phyloP scores from a whole-genome alignment of 1,140 invertebrate genomes.

The Aporrectodea caliginosa region DNA sequence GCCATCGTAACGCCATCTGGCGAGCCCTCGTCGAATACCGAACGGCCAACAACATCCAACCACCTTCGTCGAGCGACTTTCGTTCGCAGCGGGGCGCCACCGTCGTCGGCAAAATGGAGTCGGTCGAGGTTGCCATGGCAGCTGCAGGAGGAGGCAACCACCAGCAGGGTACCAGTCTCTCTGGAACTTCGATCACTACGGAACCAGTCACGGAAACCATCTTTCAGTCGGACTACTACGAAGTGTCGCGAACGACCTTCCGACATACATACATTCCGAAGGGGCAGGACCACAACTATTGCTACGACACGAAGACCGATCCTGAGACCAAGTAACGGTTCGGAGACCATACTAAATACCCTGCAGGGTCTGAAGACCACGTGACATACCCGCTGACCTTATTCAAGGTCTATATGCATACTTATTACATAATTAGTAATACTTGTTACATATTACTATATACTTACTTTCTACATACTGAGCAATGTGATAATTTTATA shows the following conservation, averaged over 20 bases:
- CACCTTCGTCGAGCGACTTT: not conserved
- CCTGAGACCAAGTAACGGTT: not conserved
- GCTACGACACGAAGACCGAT: not conserved
- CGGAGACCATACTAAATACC: not conserved
- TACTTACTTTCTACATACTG: no score
- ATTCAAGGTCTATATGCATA: no score
- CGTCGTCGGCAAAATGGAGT: not conserved
- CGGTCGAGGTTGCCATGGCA: no score
- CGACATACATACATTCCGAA: not conserved
- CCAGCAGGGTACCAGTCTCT: no score
- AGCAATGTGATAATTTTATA: no score
- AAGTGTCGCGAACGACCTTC: not conserved
- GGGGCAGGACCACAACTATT: not conserved
- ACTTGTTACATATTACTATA: no score
- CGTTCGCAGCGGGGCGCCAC: not conserved
- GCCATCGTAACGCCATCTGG: constrained; percentile 49
- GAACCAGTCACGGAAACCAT: not conserved
- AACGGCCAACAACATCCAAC: not conserved
- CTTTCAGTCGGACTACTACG: not conserved
- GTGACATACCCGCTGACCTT: no score
- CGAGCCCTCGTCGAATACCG: constrained; percentile 44
- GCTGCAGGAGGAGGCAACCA: no score
- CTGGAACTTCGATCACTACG: no score
- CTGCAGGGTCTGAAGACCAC: no score
- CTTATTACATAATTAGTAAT: no score